phyloP scores from a whole-genome alignment of 2,888 invertebrate genomes.

The Patella pellucida region DNA sequence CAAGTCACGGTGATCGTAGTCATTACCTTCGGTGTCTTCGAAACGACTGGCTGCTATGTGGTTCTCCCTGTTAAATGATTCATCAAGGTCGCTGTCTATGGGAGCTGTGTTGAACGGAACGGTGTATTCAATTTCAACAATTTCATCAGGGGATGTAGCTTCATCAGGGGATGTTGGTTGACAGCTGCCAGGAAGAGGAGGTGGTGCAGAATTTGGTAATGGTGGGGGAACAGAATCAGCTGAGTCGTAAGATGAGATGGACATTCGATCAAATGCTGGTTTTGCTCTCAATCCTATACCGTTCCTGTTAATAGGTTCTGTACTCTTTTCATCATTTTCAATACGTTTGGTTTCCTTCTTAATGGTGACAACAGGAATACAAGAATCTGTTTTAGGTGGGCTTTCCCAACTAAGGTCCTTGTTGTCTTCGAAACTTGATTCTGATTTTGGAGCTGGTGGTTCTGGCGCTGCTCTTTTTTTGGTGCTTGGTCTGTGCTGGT shows the following conservation, averaged over 20 bases:
- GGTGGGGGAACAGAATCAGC: slow-evolving; percentile 52
- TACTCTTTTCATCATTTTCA: neutral
- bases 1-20: too few relatives aligned
- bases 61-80: neutral
- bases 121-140: slow-evolving; percentile 17
- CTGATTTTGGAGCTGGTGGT: slow-evolving; percentile 10
- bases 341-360: neutral
- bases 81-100: neutral
- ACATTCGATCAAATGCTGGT: neutral
- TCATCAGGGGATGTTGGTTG: slow-evolving; percentile 5
- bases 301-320: neutral
- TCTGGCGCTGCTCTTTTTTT: slow-evolving; percentile 17
- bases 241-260: neutral
- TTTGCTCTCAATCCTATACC: neutral
- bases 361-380: neutral
- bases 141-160: slow-evolving; percentile 16
- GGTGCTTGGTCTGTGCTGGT: neutral
- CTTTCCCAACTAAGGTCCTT: slow-evolving; percentile 1
- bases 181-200: slow-evolving; percentile 32
- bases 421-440: neutral
- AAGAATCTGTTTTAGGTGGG: neutral
- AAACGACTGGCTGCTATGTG: neutral
- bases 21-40: neutral
- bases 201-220: slow-evolving; percentile 52
- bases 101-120: neutral